Conservation (phyloP, 2,888 invertebrate species). For the Sympetrum striolatum region DNA sequence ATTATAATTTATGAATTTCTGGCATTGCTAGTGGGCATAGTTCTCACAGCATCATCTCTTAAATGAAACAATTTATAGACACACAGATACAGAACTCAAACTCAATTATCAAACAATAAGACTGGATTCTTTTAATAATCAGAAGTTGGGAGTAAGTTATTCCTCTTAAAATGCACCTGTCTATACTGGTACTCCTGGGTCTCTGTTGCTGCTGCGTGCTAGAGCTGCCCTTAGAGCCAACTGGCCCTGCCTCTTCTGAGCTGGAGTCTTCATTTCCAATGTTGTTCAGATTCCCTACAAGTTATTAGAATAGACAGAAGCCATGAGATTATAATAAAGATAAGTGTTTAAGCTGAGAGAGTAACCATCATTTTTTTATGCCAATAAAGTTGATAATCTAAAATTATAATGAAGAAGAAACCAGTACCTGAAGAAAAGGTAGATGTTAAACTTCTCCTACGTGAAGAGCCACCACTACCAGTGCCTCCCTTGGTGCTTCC, state of each 20-base stretch:
- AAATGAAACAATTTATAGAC: too few relatives aligned
- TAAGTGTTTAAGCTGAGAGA: too few relatives aligned
- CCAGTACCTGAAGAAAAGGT: neutral
- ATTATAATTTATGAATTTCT: too few relatives aligned
- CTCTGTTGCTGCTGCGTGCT: slow-evolving; percentile 57
- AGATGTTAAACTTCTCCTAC: slow-evolving; percentile 19
- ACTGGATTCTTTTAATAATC: neutral
- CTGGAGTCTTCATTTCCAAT: slow-evolving; percentile 82
- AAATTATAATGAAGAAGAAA: neutral
- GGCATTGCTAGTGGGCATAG: too few relatives aligned
- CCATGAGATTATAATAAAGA: too few relatives aligned
- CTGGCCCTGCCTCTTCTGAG: slow-evolving; percentile 70
- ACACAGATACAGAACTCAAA: neutral
- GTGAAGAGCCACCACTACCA: neutral
- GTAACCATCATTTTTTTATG: too few relatives aligned
- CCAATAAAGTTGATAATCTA: too few relatives aligned
- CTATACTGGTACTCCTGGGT: slow-evolving; percentile 67
- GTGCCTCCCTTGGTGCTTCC: neutral
- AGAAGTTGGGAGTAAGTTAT: neutral
- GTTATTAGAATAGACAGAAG: neutral
- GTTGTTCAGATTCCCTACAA: slow-evolving; percentile 69
- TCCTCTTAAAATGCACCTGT: slow-evolving; percentile 57
- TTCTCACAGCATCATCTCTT: too few relatives aligned
- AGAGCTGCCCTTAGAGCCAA: slow-evolving; percentile 57
- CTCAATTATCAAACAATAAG: neutral